These are phyloP conservation scores for Cyaniris semiargus DNA, from an alignment of 2,888 invertebrate species.

Conservation along the genomic window DNA sequence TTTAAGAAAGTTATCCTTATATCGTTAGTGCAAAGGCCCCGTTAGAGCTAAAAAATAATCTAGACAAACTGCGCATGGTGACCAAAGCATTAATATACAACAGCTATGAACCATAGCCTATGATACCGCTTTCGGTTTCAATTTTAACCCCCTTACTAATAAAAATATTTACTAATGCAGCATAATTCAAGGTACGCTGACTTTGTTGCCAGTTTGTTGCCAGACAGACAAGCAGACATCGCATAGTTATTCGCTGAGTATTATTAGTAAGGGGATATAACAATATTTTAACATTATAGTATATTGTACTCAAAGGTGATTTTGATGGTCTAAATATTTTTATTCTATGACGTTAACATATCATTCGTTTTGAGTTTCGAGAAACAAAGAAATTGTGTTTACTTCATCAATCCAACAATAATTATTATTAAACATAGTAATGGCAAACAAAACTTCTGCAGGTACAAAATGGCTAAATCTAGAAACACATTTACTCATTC, in stretches of 20 bases:
- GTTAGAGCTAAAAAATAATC: background rate
- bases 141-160: too few species aligned
- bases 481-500: background rate
- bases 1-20: background rate
- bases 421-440: background rate
- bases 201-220: too few species aligned
- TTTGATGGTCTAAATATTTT: background rate
- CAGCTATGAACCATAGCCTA: too few species aligned
- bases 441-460: constrained; percentile 23
- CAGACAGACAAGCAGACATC: too few species aligned
- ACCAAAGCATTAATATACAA: background rate
- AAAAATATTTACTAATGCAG: too few species aligned
- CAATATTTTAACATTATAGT: background rate
- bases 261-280: background rate
- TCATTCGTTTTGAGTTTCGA: background rate
- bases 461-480: constrained; percentile 17
- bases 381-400: too few species aligned
- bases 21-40: too few species aligned
- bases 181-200: too few species aligned
- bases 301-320: constrained; percentile 10
- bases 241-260: too few species aligned
- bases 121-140: background rate
- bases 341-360: background rate
- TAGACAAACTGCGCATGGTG: too few species aligned
- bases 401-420: too few species aligned